Percentiles rank a stretch among this genome's conserved stretches.
phyloP scores from a whole-genome alignment of 2,797 vertebrate genomes.

The Momotus momota region DNA sequence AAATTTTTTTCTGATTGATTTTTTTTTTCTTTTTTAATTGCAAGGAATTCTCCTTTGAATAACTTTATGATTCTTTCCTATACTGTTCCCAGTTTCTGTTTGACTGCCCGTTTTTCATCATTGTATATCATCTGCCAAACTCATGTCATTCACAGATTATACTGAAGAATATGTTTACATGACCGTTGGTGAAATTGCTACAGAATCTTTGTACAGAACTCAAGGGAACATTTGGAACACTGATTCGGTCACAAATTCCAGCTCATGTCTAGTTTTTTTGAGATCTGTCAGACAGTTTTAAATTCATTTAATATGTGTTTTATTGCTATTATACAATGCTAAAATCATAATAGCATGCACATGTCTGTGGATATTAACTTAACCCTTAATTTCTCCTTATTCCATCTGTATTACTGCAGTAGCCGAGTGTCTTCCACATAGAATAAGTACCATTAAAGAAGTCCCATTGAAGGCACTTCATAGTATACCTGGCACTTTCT shows the following conservation, averaged over 20 bases:
- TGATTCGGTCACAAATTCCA: neutral
- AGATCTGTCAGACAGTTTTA: neutral
- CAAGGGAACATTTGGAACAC: neutral
- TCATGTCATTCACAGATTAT: neutral
- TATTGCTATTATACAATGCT: neutral
- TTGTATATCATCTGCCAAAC: neutral
- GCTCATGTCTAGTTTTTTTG: neutral
- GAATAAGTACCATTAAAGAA: neutral
- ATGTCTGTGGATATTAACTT: neutral
- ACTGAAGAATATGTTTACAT: neutral
- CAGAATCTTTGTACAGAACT: neutral
- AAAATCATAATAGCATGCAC: neutral
- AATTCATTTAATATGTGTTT: neutral
- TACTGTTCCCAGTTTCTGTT: neutral
- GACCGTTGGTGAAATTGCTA: neutral
- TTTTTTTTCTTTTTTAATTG: neutral
- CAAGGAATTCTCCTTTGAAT: neutral
- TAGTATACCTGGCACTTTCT: neutral
- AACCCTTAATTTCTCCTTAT: neutral
- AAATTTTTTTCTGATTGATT: neutral
- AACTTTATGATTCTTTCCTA: neutral
- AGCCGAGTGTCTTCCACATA: neutral
- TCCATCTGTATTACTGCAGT: neutral
- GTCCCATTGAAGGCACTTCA: neutral
- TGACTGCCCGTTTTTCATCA: neutral